Base-by-base conservation (phyloP, 2,888 invertebrate genomes). In the Philhelius pedissequus region DNA sequence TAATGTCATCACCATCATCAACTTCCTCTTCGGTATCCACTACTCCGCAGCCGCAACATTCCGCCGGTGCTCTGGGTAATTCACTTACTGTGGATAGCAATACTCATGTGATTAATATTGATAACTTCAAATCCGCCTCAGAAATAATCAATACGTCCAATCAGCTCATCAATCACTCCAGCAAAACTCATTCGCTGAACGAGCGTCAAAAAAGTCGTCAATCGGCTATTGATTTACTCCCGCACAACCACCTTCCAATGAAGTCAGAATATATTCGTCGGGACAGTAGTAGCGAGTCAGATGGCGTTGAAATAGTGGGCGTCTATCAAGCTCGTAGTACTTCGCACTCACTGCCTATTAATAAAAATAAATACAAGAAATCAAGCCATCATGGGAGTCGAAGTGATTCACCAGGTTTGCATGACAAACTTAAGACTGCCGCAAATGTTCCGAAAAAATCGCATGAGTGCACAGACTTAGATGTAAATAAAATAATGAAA, bases 401-500 rank as follows among this genome's bases (percentile, higher is more conserved):
- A 35, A 82, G 84, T 32, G 84, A 82, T 66, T 75, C 75, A n/a
- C 78, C 78, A 6, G 75, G 70, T 40, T 50, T 54, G 22, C 70
- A 76, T 87, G 66, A 87, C 86, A 66, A 88, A 87, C 58, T 78
- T 70, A 86, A 75, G 86, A n/a, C 87, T 82, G 45, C 86, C 43
- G 25, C 75, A 15, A 66, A 74, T 48, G 80, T 62, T 9, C 68
- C 86, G 56, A 89, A 89, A 87, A 82, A 82, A 70, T 45, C 66
- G 22, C 60, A 75, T 4, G 79, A 83, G 22, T 71, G 45, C 52
- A 74, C 86, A n/a, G 89, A 88, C 56, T 86, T 89, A 56, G 92
- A 92, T 86, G 92, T 92, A 50, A 91, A 91, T 76, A 92, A 92
- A 87, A 92, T 92, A 20, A 92, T 92, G 91, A 92, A 92, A 78